Conservation (phyloP, 2,888 invertebrate species). For the Protophormia terraenovae region DNA sequence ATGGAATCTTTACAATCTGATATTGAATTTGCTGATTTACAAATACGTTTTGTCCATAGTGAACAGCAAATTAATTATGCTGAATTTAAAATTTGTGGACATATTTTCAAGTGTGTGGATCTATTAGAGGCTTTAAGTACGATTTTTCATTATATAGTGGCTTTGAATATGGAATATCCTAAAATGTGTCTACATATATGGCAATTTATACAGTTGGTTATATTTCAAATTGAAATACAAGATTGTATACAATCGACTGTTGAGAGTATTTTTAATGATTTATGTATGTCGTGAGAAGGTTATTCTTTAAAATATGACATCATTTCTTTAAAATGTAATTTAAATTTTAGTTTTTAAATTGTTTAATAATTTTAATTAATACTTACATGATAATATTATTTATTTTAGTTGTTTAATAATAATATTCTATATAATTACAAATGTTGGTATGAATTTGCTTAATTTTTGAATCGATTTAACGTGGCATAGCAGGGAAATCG, state of each 20-base stretch:
- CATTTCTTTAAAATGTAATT: too few relatives aligned
- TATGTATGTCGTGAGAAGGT: background rate
- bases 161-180: slow-evolving; percentile 48
- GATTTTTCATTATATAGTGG: slow-evolving; percentile 45
- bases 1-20: slow-evolving; percentile 39
- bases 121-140: slow-evolving; percentile 41
- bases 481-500: too few relatives aligned
- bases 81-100: slow-evolving; percentile 47
- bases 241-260: slow-evolving; percentile 23
- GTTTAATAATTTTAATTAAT: too few relatives aligned
- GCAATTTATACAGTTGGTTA: slow-evolving; percentile 60
- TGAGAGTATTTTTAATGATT: slow-evolving; percentile 53
- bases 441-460: too few relatives aligned
- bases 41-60: slow-evolving; percentile 48
- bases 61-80: slow-evolving; percentile 19
- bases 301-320: too few relatives aligned
- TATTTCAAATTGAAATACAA: slow-evolving; percentile 51
- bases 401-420: too few relatives aligned
- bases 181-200: slow-evolving; percentile 46
- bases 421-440: too few relatives aligned
- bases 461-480: too few relatives aligned
- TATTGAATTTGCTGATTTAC: slow-evolving; percentile 26
- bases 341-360: too few relatives aligned
- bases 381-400: too few relatives aligned
- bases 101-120: slow-evolving; percentile 34